A percentile compares a stretch with the other conserved stretches of the same genome.
These are phyloP conservation scores for Anorthoa munda DNA, from an alignment of 2,888 invertebrate genomes.

Conservation along the genomic window DNA sequence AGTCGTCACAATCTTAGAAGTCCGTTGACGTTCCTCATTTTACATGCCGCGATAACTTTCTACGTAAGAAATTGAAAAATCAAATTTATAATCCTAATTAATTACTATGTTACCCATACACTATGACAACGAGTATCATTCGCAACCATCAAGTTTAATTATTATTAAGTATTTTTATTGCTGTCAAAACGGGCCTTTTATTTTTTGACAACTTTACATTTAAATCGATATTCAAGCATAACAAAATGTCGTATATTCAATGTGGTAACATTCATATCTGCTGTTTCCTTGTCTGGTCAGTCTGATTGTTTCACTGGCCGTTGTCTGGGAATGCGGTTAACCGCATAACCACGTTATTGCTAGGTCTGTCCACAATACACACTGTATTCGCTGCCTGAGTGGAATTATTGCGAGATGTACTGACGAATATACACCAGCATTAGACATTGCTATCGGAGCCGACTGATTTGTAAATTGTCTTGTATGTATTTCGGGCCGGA, in stretches of 20 bases:
- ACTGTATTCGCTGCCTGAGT: background rate
- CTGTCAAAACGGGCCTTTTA: too few relatives aligned
- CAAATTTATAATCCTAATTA: too few relatives aligned
- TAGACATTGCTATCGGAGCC: background rate
- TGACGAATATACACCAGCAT: background rate
- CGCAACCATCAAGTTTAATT: too few relatives aligned
- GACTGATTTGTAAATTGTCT: background rate
- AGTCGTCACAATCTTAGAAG: too few relatives aligned
- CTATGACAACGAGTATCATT: too few relatives aligned
- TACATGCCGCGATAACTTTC: too few relatives aligned
- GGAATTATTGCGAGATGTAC: slow-evolving; percentile 7
- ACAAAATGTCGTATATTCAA: background rate
- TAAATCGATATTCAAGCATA: background rate
- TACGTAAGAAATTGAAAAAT: too few relatives aligned
- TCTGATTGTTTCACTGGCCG: slow-evolving; percentile 24
- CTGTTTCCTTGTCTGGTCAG: slow-evolving; percentile 5
- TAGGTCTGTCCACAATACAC: slow-evolving; percentile 11
- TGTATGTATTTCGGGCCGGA: background rate
- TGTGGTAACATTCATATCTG: background rate
- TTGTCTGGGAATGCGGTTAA: slow-evolving; percentile 13
- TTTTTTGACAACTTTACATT: background rate
- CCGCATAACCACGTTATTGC: slow-evolving; percentile 25
- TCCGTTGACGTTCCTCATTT: too few relatives aligned
- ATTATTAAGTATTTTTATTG: too few relatives aligned
- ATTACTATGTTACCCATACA: too few relatives aligned